phyloP scores from a whole-genome alignment of 2,797 vertebrate genomes.

The Pipistrellus pipistrellus region DNA sequence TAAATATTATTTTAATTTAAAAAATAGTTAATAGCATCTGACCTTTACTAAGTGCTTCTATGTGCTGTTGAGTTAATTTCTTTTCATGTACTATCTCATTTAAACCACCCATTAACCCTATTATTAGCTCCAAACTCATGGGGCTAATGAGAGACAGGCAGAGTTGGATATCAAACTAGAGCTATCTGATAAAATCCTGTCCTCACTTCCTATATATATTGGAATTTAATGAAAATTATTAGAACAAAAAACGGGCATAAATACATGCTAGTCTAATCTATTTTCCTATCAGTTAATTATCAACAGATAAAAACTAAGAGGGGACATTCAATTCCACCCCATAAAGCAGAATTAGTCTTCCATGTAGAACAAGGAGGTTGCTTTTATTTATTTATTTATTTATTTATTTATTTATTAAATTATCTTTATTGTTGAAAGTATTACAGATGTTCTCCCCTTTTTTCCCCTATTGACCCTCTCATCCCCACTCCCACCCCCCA shows the following conservation, averaged over 20 bases:
- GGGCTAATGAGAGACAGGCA: constrained; percentile 35
- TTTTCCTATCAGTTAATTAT: constrained; percentile 9
- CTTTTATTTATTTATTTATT: neutral
- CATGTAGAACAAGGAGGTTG: neutral
- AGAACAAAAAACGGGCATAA: constrained; percentile 11
- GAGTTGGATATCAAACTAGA: neutral
- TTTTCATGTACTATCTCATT: neutral
- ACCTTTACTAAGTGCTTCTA: neutral
- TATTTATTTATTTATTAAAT: too few relatives aligned
- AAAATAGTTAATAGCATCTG: neutral
- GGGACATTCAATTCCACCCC: neutral
- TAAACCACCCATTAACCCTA: constrained; percentile 12
- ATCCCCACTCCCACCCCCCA: too few relatives aligned
- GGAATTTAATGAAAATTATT: constrained; percentile 49
- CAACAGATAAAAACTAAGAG: neutral
- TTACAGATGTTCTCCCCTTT: too few relatives aligned
- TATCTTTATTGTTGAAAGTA: too few relatives aligned
- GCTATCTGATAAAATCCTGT: constrained; percentile 14
- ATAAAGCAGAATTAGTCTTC: neutral
- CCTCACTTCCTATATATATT: neutral
- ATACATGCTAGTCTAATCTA: neutral
- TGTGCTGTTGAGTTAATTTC: constrained; percentile 17
- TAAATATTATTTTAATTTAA: constrained; percentile 52
- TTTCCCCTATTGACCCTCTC: too few relatives aligned
- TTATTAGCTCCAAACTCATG: neutral